Evolutionary conservation across 2,797 vertebrate species (phyloP).

Genomic region (Tragopan temminckii): DNA sequence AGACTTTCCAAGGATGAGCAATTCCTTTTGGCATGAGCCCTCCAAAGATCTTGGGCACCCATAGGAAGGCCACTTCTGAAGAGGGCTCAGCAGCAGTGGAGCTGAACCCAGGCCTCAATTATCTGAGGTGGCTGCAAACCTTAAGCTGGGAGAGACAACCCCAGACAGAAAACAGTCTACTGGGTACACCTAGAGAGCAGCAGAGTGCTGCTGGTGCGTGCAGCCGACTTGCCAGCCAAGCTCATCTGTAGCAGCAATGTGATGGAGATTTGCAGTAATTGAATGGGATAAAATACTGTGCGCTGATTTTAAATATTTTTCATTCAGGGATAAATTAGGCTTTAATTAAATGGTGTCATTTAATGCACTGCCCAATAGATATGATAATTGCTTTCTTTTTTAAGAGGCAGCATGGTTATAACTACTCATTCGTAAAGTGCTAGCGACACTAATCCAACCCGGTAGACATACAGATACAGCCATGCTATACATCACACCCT

Average conservation of each 20-base stretch:
- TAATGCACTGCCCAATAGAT: slow-evolving; percentile 69
- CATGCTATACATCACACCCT: neutral
- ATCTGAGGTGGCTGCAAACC: neutral
- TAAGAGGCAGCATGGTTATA: slow-evolving; percentile 19
- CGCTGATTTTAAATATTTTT: slow-evolving; percentile 71
- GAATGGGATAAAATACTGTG: slow-evolving; percentile 69
- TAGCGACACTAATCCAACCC: slow-evolving; percentile 70
- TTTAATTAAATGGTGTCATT: slow-evolving; percentile 77
- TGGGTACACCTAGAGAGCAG: neutral
- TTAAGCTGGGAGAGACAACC: neutral
- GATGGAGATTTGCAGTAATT: slow-evolving; percentile 54
- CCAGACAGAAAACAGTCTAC: neutral
- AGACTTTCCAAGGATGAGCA: neutral
- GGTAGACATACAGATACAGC: slow-evolving; percentile 31
- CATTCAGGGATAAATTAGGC: slow-evolving; percentile 67
- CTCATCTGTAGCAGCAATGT: slow-evolving; percentile 38
- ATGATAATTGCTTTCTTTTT: slow-evolving; percentile 67
- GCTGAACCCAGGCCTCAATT: neutral
- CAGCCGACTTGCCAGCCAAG: slow-evolving; percentile 9
- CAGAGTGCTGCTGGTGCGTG: neutral
- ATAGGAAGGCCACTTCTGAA: neutral
- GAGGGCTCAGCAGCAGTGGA: neutral
- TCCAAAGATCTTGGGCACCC: neutral
- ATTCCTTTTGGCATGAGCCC: neutral
- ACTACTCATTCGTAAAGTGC: slow-evolving; percentile 51